Evolutionary conservation across 2,797 vertebrate genomes (phyloP).

Genomic region (Babyrousa celebensis): DNA sequence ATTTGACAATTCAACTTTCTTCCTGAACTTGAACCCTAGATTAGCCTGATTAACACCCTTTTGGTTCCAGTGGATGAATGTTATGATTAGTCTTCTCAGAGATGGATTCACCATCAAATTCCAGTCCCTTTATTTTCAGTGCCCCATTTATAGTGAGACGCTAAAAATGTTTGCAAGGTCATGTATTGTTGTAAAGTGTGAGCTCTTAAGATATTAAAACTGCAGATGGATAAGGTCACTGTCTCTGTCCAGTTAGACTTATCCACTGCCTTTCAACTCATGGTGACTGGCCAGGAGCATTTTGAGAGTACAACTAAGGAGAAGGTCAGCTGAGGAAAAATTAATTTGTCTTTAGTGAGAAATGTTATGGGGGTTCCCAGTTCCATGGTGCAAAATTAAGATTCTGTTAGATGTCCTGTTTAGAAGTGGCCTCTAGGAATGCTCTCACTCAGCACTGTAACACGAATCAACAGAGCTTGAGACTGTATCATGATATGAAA

Average conservation of each 20-base stretch:
- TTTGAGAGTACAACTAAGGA: too few species aligned
- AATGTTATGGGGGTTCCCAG: not conserved
- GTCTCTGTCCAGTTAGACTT: not conserved
- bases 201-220: not conserved
- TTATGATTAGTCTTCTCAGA: too few species aligned
- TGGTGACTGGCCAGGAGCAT: too few species aligned
- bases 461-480: too few species aligned
- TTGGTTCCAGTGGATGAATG: not conserved
- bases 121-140: not conserved
- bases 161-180: too few species aligned
- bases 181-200: not conserved
- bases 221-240: not conserved
- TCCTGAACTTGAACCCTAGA: not conserved
- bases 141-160: not conserved
- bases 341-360: not conserved
- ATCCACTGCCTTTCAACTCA: not conserved
- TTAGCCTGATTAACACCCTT: not conserved
- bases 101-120: too few species aligned
- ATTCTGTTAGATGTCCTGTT: not conserved
- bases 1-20: not conserved
- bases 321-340: too few species aligned
- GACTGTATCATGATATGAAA: rapidly evolving
- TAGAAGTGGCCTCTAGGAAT: not conserved
- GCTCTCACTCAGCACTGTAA: rapidly evolving
- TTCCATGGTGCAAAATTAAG: not conserved